Base-by-base conservation (phyloP, 2,888 invertebrate genomes). In the Autographa gamma region DNA sequence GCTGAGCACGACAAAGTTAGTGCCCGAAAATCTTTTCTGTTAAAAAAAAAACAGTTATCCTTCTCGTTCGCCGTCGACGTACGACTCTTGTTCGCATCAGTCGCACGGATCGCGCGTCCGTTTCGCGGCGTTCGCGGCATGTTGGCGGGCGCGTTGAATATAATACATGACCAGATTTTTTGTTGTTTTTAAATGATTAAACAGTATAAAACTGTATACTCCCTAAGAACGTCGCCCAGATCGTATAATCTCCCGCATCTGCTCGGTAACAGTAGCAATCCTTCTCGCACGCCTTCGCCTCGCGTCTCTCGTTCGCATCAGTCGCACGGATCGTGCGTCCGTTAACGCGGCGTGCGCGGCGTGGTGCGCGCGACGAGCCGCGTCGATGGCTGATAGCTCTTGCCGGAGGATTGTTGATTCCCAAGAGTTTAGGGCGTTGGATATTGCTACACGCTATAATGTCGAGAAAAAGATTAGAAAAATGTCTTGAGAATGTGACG, bases 391-490 rank as follows among this genome's bases (percentile, higher is more conserved):
- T 0, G 76, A 77, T 6, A 89, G 78, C 66, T 94, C 93, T 71
- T 90, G 90, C 0, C 92, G 89, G 0, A 91, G 78, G 0, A 92
- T 64, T 0, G 88, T 71, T 0, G 88, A 80, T 70, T 93, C 95
- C 94, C 94, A 94, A 0, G 86, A 80, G 69, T 80, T 92, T 0
- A 95, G 85, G 0, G 93, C 92, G 85, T 92, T 94, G 41, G 86
- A 79, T 76, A 94, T 92, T 2, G 94, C 93, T 19, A 89, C 81
- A 0, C 93, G 92, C 95, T 95, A 64, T 8, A 61, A 31, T n/a
- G n/a, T n/a, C n/a, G 18, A 43, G 14, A 18, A 41, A n/a, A 31
- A 8, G 63, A 8, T 1, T 11, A 9, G 38, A 38, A 38, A 7
- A 25, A 25, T 25, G 25, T 25, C 2, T 25, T 25, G 25, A 25